Percentiles rank a stretch among this genome's conserved stretches.
phyloP scores from a whole-genome alignment of 2,797 vertebrate species.

The Ciconia nigra region DNA sequence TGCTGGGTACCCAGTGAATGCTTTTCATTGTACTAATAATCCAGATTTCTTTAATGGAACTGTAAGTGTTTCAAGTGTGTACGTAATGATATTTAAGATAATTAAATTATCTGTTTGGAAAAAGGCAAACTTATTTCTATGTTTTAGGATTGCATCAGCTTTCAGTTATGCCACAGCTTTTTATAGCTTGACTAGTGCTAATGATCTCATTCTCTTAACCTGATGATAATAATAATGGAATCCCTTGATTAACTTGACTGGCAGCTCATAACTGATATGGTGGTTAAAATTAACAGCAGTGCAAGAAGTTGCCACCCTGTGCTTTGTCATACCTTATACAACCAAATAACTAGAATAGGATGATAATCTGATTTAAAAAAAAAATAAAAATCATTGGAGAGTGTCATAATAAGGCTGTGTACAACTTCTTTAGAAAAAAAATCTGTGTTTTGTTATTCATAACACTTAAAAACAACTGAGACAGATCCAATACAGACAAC shows the following conservation, averaged over 20 bases:
- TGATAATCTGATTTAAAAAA: background rate
- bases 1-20: background rate
- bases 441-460: background rate
- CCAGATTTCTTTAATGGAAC: background rate
- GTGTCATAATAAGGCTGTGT: background rate
- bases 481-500: background rate
- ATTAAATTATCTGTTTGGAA: background rate
- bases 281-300: conserved; percentile 78
- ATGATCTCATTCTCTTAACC: conserved; percentile 74
- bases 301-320: conserved; percentile 31
- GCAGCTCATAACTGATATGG: conserved; percentile 75
- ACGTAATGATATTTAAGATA: background rate
- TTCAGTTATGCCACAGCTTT: conserved; percentile 62
- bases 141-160: conserved; percentile 42
- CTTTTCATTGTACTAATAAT: background rate
- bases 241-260: conserved; percentile 74
- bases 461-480: background rate
- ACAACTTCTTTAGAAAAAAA: background rate
- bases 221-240: conserved; percentile 71
- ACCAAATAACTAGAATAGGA: conserved; percentile 41
- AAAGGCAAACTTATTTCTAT: background rate
- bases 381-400: background rate
- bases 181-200: conserved; percentile 67
- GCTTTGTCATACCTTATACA: conserved; percentile 58
- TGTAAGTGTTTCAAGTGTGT: background rate